Evolutionary conservation across 1,140 invertebrate species (phyloP).

Genomic region (Portunus trituberculatus): DNA sequence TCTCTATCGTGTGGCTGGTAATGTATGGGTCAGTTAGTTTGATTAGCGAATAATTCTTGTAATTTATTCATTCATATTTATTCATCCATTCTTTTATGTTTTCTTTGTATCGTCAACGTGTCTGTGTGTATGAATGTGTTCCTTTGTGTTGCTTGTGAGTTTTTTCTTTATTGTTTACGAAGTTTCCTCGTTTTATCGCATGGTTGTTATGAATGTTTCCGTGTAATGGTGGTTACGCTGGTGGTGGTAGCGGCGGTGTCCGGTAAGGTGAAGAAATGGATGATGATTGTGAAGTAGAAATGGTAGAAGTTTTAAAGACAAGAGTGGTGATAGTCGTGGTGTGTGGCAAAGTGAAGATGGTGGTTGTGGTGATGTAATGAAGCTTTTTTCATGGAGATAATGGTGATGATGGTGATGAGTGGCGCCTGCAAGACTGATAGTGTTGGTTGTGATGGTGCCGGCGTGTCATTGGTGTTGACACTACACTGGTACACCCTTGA

Average conservation of each 20-base stretch:
- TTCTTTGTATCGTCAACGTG: neutral
- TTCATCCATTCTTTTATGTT: too few species aligned
- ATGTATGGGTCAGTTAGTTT: too few species aligned
- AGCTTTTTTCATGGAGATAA: neutral
- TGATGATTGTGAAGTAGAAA: neutral
- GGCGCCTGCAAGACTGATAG: neutral
- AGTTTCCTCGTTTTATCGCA: neutral
- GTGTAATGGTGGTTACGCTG: neutral
- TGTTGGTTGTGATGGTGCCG: neutral
- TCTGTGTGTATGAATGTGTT: neutral
- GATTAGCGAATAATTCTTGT: too few species aligned
- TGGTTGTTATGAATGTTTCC: neutral
- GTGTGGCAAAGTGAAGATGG: neutral
- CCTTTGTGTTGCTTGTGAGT: neutral
- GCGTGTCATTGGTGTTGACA: neutral
- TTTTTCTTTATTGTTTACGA: neutral
- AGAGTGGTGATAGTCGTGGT: neutral
- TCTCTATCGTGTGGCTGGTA: too few species aligned
- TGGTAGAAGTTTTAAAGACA: neutral
- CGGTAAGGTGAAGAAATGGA: neutral
- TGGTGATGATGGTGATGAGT: neutral
- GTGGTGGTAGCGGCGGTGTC: neutral
- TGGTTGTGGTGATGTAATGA: neutral
- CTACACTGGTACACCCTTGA: neutral
- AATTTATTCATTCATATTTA: too few species aligned